Percentiles rank a stretch among this genome's conserved stretches.
phyloP scores from a whole-genome alignment of 2,888 invertebrate species.

The Saturnia japonica region DNA sequence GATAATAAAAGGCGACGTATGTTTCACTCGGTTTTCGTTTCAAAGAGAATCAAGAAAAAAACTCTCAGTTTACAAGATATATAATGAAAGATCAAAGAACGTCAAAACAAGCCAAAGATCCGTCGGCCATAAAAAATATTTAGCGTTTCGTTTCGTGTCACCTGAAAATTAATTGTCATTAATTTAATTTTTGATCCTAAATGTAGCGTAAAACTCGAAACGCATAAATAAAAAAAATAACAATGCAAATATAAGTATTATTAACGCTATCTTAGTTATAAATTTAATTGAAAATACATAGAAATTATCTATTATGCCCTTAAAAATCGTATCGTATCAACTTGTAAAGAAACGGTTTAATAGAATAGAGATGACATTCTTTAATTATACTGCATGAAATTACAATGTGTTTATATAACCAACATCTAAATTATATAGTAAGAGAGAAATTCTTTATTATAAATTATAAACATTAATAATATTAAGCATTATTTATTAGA shows the following conservation, averaged over 20 bases:
- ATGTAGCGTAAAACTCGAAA: background rate
- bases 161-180: slow-evolving; percentile 23
- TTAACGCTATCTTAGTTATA: background rate
- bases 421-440: too few relatives aligned
- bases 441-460: too few relatives aligned
- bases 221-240: background rate
- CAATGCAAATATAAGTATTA: background rate
- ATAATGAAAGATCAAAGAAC: slow-evolving; percentile 64
- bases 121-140: slow-evolving; percentile 68
- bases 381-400: too few relatives aligned
- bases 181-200: background rate
- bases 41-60: slow-evolving; percentile 48
- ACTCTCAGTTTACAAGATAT: slow-evolving; percentile 60
- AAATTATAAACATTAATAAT: too few relatives aligned
- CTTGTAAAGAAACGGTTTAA: background rate
- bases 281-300: background rate
- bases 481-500: too few relatives aligned
- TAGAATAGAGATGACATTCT: too few relatives aligned
- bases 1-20: slow-evolving; percentile 47
- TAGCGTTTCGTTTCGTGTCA: slow-evolving; percentile 56
- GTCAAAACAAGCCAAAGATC: slow-evolving; percentile 75
- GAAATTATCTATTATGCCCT: background rate
- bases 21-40: slow-evolving; percentile 49
- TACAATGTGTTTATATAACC: too few relatives aligned
- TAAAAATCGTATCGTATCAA: background rate